Percentiles rank a stretch among this genome's conserved stretches.
Evolutionary conservation across 2,797 vertebrate species (phyloP).

Genomic region (Apogon talboti): DNA sequence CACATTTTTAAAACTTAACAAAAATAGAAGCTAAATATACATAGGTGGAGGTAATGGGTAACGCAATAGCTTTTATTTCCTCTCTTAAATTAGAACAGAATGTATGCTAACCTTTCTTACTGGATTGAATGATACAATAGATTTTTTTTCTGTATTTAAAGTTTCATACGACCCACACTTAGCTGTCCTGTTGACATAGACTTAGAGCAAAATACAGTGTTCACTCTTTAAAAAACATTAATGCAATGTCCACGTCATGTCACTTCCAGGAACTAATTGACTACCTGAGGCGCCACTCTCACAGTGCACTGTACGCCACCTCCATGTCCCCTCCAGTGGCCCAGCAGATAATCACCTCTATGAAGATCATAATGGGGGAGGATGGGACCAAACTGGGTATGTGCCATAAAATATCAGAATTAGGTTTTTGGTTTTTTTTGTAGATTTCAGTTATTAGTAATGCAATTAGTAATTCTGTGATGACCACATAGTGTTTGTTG

Average conservation of each 20-base stretch:
- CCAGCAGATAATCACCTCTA: conserved; percentile 93
- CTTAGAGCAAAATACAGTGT: background rate
- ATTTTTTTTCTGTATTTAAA: no score
- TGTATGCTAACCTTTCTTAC: no score
- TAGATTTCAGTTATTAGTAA: background rate
- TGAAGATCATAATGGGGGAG: conserved; percentile 96
- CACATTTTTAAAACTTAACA: no score
- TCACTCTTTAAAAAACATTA: background rate
- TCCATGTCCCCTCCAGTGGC: conserved; percentile 92
- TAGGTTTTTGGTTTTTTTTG: background rate
- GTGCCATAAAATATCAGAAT: conserved; percentile 50
- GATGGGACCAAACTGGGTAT: conserved; percentile 91
- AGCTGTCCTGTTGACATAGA: background rate
- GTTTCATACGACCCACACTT: no score
- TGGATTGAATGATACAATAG: no score
- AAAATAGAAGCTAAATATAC: no score
- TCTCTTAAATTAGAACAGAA: no score
- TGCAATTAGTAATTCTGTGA: no score
- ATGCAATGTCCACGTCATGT: background rate
- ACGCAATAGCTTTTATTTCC: no score
- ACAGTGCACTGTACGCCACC: conserved; percentile 93
- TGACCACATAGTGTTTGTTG: background rate
- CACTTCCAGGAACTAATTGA: conserved; percentile 90
- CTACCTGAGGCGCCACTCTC: conserved; percentile 92
- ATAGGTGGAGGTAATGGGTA: no score